A percentile compares a stretch with the other conserved stretches of the same genome.
Evolutionary conservation across 2,888 invertebrate species (phyloP).

Genomic region (Drosophila limbata): DNA sequence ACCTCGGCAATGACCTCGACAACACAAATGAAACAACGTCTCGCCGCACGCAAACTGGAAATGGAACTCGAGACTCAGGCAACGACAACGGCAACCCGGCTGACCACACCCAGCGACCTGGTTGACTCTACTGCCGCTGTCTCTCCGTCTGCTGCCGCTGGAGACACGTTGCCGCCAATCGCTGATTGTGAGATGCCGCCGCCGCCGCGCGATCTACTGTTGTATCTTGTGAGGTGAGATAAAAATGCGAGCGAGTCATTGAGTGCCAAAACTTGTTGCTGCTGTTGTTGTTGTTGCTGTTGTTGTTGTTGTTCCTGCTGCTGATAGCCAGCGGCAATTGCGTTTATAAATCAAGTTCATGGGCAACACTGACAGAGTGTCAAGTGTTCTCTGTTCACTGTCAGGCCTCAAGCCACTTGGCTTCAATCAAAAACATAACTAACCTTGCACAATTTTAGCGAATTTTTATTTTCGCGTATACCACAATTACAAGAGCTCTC

Average conservation of each 20-base stretch:
- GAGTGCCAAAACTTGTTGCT: constrained; percentile 56
- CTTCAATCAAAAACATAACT: constrained; percentile 57
- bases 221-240: constrained; percentile 88
- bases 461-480: constrained; percentile 1
- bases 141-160: constrained; percentile 60
- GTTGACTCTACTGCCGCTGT: constrained; percentile 22
- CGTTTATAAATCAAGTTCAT: constrained; percentile 76
- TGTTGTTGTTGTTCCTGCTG: constrained; percentile 21
- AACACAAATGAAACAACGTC: constrained; percentile 86
- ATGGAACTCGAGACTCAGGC: constrained; percentile 84
- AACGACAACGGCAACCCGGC: constrained; percentile 32
- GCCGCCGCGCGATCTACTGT: constrained; percentile 88
- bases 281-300: constrained; percentile 29
- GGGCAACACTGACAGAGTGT: constrained; percentile 61
- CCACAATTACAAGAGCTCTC: constrained; percentile 24
- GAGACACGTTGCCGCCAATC: constrained; percentile 67
- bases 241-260: constrained; percentile 48
- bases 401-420: constrained; percentile 47
- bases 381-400: constrained; percentile 70
- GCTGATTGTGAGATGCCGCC: constrained; percentile 86
- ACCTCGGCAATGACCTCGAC: constrained; percentile 87
- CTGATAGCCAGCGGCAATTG: constrained; percentile 51
- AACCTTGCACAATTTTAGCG: constrained; percentile 69
- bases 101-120: constrained; percentile 49
- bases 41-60: constrained; percentile 87